Percentiles rank a stretch among this genome's conserved stretches.
These are phyloP conservation scores for Parapsyche elsis DNA, from an alignment of 1,140 invertebrate genomes.

Conservation along the genomic window DNA sequence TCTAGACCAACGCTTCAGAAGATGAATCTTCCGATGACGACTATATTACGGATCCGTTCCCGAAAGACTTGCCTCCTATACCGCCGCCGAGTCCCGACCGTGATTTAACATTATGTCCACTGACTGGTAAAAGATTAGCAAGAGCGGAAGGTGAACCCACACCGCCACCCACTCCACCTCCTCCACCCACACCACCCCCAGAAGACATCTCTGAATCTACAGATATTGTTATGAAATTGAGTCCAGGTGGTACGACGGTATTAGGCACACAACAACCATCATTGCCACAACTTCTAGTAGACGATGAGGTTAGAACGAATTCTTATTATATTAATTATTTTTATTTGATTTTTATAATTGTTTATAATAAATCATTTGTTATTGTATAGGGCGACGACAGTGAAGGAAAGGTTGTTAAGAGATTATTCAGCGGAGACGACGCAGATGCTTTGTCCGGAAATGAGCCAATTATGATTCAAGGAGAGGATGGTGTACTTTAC, in stretches of 20 bases:
- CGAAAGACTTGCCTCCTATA: slow-evolving; percentile 69
- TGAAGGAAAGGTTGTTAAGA: slow-evolving; percentile 63
- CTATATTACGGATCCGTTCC: slow-evolving; percentile 68
- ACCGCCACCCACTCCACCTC: slow-evolving; percentile 62
- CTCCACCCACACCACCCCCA: slow-evolving; percentile 60
- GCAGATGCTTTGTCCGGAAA: slow-evolving; percentile 62
- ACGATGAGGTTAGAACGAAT: slow-evolving; percentile 62
- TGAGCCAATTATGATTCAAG: slow-evolving; percentile 72
- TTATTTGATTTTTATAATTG: slow-evolving; percentile 12
- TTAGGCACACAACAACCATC: slow-evolving; percentile 65
- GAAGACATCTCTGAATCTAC: slow-evolving; percentile 55
- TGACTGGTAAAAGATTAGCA: slow-evolving; percentile 76
- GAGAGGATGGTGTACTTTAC: slow-evolving; percentile 76
- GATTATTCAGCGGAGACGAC: slow-evolving; percentile 61
- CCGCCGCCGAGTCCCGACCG: slow-evolving; percentile 74
- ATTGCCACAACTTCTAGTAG: slow-evolving; percentile 64
- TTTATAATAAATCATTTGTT: neutral
- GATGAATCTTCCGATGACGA: slow-evolving; percentile 51
- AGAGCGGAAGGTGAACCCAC: slow-evolving; percentile 75
- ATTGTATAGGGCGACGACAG: slow-evolving; percentile 61
- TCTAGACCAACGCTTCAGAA: slow-evolving; percentile 42
- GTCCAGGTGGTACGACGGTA: slow-evolving; percentile 72
- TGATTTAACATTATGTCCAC: slow-evolving; percentile 75
- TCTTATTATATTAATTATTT: neutral
- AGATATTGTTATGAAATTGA: slow-evolving; percentile 64